A percentile compares a stretch with the other conserved stretches of the same genome.
Conservation (phyloP, 2,113 vertebrate genomes). For the Donacobius atricapilla region DNA sequence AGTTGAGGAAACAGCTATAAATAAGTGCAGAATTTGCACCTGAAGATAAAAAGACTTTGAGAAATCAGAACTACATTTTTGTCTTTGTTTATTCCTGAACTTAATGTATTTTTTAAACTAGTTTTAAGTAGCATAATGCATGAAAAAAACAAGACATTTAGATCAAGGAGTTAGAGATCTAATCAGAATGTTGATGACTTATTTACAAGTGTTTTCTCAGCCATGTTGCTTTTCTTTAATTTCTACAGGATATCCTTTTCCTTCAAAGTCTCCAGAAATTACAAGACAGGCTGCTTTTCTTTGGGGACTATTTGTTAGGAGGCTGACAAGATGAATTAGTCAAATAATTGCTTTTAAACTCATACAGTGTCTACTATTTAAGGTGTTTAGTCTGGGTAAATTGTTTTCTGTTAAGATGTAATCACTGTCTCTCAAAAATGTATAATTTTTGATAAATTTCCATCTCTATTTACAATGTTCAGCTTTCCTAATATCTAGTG, state of each 20-base stretch:
- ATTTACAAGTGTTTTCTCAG: constrained; percentile 61
- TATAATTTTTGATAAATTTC: constrained; percentile 56
- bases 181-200: constrained; percentile 42
- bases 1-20: not conserved
- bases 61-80: not conserved
- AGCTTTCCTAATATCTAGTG: not conserved
- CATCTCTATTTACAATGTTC: constrained; percentile 22
- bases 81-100: not conserved
- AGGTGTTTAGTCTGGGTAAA: constrained; percentile 62
- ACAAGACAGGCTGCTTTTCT: constrained; percentile 22
- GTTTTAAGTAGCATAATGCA: not conserved
- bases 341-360: constrained; percentile 64
- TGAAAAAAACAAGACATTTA: not conserved
- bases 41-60: not conserved
- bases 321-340: constrained; percentile 73
- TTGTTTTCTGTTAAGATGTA: constrained; percentile 48
- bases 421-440: constrained; percentile 59
- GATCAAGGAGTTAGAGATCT: constrained; percentile 17
- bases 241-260: constrained; percentile 70
- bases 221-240: constrained; percentile 51
- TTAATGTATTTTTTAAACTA: not conserved
- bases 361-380: constrained; percentile 47
- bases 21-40: not conserved
- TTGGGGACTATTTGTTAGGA: constrained; percentile 67
- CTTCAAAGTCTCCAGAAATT: constrained; percentile 51